These are phyloP conservation scores for Rafetus swinhoei DNA, from an alignment of 2,113 vertebrate species.

Conservation along the genomic window DNA sequence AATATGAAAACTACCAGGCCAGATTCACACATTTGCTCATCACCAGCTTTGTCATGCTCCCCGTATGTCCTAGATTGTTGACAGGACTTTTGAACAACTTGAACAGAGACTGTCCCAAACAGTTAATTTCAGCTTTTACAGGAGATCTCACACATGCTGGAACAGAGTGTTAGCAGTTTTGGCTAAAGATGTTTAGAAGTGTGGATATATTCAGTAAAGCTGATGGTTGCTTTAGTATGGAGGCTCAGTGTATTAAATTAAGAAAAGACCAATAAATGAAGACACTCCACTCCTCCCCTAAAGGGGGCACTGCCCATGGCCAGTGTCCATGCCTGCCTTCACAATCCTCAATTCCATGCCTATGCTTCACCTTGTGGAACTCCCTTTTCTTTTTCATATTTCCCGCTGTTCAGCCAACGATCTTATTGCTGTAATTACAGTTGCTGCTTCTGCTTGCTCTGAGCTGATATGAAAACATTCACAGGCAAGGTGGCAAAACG, in stretches of 20 bases:
- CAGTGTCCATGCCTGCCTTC: not conserved
- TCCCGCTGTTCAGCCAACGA: not conserved
- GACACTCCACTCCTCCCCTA: not conserved
- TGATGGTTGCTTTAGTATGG: not conserved
- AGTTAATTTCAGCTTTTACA: not conserved
- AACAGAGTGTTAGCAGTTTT: not conserved
- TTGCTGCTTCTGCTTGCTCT: not conserved
- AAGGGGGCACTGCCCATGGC: not conserved
- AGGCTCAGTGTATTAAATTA: not conserved
- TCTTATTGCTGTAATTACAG: not conserved
- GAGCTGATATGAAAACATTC: not conserved
- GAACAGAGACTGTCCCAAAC: not conserved
- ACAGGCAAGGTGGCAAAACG: not conserved
- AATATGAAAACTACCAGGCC: not conserved
- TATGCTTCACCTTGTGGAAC: rapidly evolving
- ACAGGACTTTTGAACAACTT: not conserved
- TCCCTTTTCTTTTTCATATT: not conserved
- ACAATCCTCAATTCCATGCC: not conserved
- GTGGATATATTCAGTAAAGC: rapidly evolving
- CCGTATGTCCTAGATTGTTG: not conserved
- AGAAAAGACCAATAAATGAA: not conserved
- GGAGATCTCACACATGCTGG: rapidly evolving
- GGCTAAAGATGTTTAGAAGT: not conserved
- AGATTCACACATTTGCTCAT: not conserved
- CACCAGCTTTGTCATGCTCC: not conserved